Conservation (phyloP, 2,797 vertebrate genomes). For the Rhincodon typus region DNA sequence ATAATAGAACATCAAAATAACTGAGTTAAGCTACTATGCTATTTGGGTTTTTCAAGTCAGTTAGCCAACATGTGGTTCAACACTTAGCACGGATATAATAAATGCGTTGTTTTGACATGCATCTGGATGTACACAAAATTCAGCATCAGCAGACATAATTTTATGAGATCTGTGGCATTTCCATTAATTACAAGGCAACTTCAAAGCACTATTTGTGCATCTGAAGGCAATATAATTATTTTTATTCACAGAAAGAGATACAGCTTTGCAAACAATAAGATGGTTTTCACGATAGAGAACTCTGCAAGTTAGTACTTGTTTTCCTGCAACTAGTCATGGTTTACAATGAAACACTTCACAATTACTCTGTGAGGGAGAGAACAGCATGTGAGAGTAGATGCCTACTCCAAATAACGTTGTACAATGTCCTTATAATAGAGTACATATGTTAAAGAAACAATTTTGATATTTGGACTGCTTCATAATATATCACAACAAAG, state of each 20-base stretch:
- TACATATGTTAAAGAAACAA: background rate
- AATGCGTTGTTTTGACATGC: background rate
- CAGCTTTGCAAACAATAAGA: background rate
- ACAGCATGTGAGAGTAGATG: background rate
- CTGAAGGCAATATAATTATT: background rate
- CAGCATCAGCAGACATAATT: background rate
- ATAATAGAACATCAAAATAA: background rate
- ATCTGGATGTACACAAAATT: background rate
- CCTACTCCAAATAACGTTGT: background rate
- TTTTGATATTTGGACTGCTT: background rate
- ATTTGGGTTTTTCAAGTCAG: background rate
- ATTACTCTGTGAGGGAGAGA: background rate
- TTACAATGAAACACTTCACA: background rate
- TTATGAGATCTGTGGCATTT: background rate
- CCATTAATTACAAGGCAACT: background rate
- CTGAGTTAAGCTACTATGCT: background rate
- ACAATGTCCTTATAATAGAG: background rate
- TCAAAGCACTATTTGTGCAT: background rate
- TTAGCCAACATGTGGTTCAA: background rate
- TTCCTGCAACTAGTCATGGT: background rate
- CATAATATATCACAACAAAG: background rate
- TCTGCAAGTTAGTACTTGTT: background rate
- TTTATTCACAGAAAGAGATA: background rate
- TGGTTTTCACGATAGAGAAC: background rate
- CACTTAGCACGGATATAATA: background rate